Evolutionary conservation across 1,140 invertebrate genomes (phyloP).

Genomic region (Homarus americanus): DNA sequence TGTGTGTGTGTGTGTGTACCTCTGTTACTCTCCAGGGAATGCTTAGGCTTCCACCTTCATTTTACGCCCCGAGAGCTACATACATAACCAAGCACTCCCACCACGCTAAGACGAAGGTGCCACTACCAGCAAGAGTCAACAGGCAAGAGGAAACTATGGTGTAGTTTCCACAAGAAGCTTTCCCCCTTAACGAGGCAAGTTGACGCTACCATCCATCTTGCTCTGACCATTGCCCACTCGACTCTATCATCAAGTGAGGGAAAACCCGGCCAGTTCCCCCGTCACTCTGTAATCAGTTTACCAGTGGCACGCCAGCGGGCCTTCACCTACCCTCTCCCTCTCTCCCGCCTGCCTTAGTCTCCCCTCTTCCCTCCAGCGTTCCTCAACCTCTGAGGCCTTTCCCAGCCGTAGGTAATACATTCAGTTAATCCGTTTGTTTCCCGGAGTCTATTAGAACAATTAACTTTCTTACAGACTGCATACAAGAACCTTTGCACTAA

Average conservation of each 20-base stretch:
- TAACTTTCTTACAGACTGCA: too few relatives aligned
- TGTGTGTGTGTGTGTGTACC: too few relatives aligned
- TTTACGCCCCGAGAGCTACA: too few relatives aligned
- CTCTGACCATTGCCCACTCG: conserved; percentile 42
- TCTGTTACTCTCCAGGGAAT: too few relatives aligned
- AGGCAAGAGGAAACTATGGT: neutral
- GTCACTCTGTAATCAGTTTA: conserved; percentile 50
- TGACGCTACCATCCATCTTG: conserved; percentile 39
- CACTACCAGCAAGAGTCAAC: neutral
- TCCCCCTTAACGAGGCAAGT: conserved; percentile 36
- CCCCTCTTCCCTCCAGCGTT: neutral
- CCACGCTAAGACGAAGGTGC: too few relatives aligned
- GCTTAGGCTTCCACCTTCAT: too few relatives aligned
- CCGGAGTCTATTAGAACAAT: too few relatives aligned
- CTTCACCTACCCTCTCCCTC: neutral
- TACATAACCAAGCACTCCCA: too few relatives aligned
- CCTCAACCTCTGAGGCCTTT: neutral
- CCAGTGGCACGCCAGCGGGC: conserved; percentile 36
- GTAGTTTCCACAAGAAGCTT: conserved; percentile 13
- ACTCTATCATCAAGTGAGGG: conserved; percentile 44
- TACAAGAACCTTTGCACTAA: too few relatives aligned
- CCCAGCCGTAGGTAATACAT: neutral
- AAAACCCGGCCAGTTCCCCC: conserved; percentile 41
- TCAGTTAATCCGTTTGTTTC: too few relatives aligned
- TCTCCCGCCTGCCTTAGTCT: neutral